Evolutionary conservation across 2,888 invertebrate genomes (phyloP), one percentile per base, ranked within the genome.

Genomic region (Thelaira solivaga): DNA sequence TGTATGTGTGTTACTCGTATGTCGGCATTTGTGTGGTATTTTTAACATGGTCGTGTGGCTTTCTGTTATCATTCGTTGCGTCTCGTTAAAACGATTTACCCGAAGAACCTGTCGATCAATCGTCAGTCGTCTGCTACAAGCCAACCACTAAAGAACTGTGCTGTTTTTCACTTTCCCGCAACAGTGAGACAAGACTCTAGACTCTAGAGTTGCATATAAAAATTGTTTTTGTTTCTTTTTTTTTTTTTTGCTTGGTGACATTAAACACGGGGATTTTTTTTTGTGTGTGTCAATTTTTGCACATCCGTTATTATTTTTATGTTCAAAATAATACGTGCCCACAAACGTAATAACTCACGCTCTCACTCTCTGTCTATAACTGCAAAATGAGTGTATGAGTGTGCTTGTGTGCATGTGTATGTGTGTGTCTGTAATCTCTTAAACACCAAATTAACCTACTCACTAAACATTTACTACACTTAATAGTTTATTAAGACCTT

Each of bases 61-160:
- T 77, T 68, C 22, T 39, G 45, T 45, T 69, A 39, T 24, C 39
- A 45, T 64, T 76, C 80, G 65, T 71, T 79, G 75, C 76, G 76
- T 76, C 86, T 82, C 85, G 82, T 83, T 82, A 82, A 83, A 82
- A 84, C 85, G 82, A 86, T 85, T 84, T 86, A 85, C 81, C 83
- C 83, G 81, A 83, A 82, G 81, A 87, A 86, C 86, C 85, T 86
- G 86, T 87, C 86, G 87, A 86, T 87, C 87, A 86, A 83, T 83
- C 84, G 85, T 85, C 86, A 86, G 84, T 86, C 85, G 84, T 85
- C 83, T 83, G 83, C 84, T 82, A 83, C 83, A 83, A 84, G 84
- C 84, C 85, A 80, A 85, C 82, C 85, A 82, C 84, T 85, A 84
- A 84, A 84, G 84, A 85, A 83, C 79, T 47, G 53, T 65, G n/a